These are phyloP conservation scores for Cephus rjabovi DNA, from an alignment of 2,888 invertebrate species.

Conservation along the genomic window DNA sequence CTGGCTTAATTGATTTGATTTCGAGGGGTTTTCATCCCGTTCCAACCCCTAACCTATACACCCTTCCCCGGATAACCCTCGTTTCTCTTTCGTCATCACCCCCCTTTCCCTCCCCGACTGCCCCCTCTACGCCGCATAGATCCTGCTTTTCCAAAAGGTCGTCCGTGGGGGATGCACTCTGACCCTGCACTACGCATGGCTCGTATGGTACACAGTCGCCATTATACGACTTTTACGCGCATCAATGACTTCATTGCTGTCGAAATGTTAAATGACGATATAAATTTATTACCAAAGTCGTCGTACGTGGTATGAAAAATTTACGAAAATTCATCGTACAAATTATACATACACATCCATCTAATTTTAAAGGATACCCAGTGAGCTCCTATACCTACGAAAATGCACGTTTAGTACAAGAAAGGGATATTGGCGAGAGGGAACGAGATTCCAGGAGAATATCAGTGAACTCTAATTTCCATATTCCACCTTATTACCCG, in stretches of 20 bases:
- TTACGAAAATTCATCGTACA: not conserved
- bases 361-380: not conserved
- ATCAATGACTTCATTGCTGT: conserved; percentile 12
- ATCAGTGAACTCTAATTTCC: conserved; percentile 28
- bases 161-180: conserved; percentile 24
- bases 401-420: not conserved
- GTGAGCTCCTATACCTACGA: not conserved
- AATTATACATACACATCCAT: conserved; percentile 35
- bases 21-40: conserved; percentile 57
- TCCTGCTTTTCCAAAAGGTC: conserved; percentile 37
- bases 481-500: conserved; percentile 54
- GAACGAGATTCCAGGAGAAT: not conserved
- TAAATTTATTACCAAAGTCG: not conserved
- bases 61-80: not conserved
- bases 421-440: not conserved
- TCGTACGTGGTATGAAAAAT: not conserved
- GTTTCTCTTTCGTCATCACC: conserved; percentile 8
- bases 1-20: conserved; percentile 64
- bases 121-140: conserved; percentile 6
- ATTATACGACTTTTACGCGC: conserved; percentile 15
- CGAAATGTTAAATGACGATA: not conserved
- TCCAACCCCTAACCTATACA: conserved; percentile 5
- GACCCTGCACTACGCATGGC: not conserved
- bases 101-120: conserved; percentile 10
- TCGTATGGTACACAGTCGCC: not conserved